phyloP scores from a whole-genome alignment of 2,797 vertebrate genomes.

The Botia kubotai region DNA sequence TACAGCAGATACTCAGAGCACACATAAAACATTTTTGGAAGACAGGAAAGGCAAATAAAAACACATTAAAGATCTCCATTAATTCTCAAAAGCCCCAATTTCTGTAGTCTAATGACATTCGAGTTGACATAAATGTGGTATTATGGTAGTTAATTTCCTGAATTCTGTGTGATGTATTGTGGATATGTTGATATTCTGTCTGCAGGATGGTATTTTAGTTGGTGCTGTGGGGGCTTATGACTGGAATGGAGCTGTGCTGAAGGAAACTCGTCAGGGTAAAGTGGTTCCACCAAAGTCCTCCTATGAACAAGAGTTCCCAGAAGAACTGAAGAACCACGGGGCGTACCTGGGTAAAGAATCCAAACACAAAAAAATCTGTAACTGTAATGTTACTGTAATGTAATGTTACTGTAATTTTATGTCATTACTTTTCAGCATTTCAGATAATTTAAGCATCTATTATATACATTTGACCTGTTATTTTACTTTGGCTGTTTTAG shows the following conservation, averaged over 20 bases:
- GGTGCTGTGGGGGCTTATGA: conserved; percentile 97
- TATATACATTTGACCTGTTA: conserved; percentile 5
- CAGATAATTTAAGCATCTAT: neutral
- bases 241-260: conserved; percentile 95
- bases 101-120: neutral
- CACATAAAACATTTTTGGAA: neutral
- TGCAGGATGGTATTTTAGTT: conserved; percentile 92
- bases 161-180: neutral
- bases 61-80: conserved; percentile 1
- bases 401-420: no score
- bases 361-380: no score
- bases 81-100: conserved; percentile 1
- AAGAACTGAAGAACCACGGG: conserved; percentile 95
- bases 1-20: neutral
- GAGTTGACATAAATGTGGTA: conserved; percentile 22
- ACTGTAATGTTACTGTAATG: no score
- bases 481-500: conserved; percentile 67
- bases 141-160: neutral
- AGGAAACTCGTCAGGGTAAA: conserved; percentile 92
- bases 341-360: conserved; percentile 90
- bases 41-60: neutral
- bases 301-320: conserved; percentile 92
- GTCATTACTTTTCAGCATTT: no score
- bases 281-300: conserved; percentile 92
- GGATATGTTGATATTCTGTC: conserved; percentile 15